Evolutionary conservation across 92 coral and sea anemone species (phyloP).

Genomic region (Desmophyllum pertusum): DNA sequence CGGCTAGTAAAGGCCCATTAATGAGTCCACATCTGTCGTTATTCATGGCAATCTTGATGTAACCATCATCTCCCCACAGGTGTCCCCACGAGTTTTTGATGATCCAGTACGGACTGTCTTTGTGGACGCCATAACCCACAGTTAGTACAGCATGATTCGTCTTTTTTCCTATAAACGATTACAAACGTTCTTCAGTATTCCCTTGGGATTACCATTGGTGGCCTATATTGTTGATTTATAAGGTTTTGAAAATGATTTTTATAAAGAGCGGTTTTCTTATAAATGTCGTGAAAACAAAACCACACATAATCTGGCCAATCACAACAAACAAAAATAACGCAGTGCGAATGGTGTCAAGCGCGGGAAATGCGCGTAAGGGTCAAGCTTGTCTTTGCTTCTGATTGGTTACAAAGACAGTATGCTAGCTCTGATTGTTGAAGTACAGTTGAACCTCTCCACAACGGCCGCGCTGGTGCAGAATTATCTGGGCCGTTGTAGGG

Average conservation of each 20-base stretch:
- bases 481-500: no score
- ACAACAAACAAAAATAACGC: neutral
- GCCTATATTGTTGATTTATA: neutral
- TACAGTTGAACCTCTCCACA: no score
- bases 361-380: no score
- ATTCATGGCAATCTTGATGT: conserved; percentile 74
- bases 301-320: no score
- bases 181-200: neutral
- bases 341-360: no score
- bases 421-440: no score
- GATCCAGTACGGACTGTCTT: conserved; percentile 76
- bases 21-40: conserved; percentile 75
- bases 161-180: conserved; percentile 48
- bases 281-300: no score
- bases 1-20: conserved; percentile 82
- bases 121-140: conserved; percentile 69
- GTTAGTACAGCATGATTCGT: conserved; percentile 85
- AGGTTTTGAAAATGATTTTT: no score
- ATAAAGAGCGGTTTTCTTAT: no score
- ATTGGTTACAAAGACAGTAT: no score
- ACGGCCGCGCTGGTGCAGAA: no score
- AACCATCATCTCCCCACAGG: conserved; percentile 95
- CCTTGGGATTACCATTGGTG: neutral
- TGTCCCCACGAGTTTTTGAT: conserved; percentile 97
- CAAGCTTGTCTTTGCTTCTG: no score